Base-by-base conservation (phyloP, 2,888 invertebrate genomes). In the Eurytoma californica region DNA sequence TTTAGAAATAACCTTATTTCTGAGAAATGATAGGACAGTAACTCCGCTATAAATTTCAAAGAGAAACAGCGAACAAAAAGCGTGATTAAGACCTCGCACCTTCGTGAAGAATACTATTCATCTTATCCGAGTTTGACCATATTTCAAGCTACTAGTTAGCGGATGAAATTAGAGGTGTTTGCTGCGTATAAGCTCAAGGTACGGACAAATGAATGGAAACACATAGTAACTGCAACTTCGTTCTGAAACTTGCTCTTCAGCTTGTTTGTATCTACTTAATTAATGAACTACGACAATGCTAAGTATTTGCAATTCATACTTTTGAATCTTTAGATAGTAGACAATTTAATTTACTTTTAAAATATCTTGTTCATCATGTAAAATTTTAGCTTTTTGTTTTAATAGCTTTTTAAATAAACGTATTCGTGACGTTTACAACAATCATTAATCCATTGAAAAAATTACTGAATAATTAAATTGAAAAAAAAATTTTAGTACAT, bases 61-160 rank as follows among this genome's bases (percentile, higher is more conserved):
- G 16, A 16, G 13, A 24, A 60, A 28, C 14, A 5, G 13, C n/a
- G 53, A 4, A 3, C 58, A 24, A 16, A 69, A 47, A 69, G 57
- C 30, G 67, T 39, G 39, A 72, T 72, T 60, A 60, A 72, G 60
- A 70, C 20, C 24, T 70, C 49, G 49, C 61, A 72, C 49, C 28
- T 51, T 28, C 49, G 30, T 24, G 58, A 51, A 7, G n/a, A 57
- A 30, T 68, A 55, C 68, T 39, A 72, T 72, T 61, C 72, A 61
- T 72, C 61, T 72, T 72, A 65, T 72, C 16, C 13, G 61, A 12
- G 13, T 7, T 20, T 51, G 39, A 18, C 63, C 51, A 49, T 73
- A 57, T 39, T 63, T 73, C 57, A 57, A 57, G 63, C 66, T 47
- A 28, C 39, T 73, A 47, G 28, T 66, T 73, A 66, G 66, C 58